phyloP scores from a whole-genome alignment of 2,113 vertebrate species.

The Electrona antarctica region DNA sequence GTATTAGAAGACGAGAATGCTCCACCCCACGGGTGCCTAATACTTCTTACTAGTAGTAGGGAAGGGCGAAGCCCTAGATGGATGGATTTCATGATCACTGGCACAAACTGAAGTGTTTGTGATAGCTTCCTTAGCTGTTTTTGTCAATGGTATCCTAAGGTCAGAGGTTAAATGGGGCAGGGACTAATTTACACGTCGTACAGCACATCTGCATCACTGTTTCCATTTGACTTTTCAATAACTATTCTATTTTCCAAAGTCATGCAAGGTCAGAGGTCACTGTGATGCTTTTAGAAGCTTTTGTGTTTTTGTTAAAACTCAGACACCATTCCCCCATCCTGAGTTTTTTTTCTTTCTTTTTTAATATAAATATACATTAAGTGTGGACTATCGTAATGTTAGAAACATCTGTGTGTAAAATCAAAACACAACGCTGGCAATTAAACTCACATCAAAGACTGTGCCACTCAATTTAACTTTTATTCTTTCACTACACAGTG shows the following conservation, averaged over 20 bases:
- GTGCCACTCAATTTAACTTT: not conserved
- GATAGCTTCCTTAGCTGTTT: constrained; percentile 20
- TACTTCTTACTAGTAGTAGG: no score
- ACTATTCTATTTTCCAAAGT: not conserved
- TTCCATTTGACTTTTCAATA: not conserved
- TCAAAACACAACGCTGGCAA: constrained; percentile 18
- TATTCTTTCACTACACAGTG: not conserved
- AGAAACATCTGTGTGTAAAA: not conserved
- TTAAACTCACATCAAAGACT: constrained; percentile 51
- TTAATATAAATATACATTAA: no score
- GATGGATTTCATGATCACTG: not conserved
- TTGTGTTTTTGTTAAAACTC: no score
- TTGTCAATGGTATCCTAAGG: constrained; percentile 9
- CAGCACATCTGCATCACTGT: not conserved
- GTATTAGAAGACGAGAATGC: no score
- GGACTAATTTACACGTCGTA: not conserved
- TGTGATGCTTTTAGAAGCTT: no score
- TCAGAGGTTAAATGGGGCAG: constrained; percentile 29
- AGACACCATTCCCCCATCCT: no score
- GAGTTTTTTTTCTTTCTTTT: no score
- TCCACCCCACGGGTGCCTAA: no score
- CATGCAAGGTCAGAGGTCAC: no score
- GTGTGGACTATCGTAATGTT: no score
- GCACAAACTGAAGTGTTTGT: not conserved
- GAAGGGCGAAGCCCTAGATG: not conserved